Percentiles rank a stretch among this genome's conserved stretches.
These are phyloP conservation scores for Crotalus viridis DNA, from an alignment of 2,113 vertebrate genomes.

Conservation along the genomic window DNA sequence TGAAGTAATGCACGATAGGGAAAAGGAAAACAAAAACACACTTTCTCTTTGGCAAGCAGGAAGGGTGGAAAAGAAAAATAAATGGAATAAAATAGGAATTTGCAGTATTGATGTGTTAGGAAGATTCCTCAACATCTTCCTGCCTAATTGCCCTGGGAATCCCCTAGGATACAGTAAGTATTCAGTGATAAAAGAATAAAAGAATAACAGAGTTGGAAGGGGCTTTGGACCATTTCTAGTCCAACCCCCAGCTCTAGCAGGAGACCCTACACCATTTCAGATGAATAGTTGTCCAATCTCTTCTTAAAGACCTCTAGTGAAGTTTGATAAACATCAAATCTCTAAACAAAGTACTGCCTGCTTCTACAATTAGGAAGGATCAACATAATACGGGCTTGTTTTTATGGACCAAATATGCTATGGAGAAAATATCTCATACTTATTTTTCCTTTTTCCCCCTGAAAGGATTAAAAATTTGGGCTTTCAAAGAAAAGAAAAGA, in stretches of 20 bases:
- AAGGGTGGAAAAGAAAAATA: neutral
- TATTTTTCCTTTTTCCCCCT: neutral
- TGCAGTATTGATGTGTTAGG: neutral
- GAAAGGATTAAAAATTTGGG: slow-evolving; percentile 2
- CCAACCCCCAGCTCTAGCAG: neutral
- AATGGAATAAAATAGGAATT: neutral
- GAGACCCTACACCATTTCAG: neutral
- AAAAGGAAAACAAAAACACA: neutral
- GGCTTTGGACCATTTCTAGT: neutral
- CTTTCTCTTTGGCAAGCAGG: neutral
- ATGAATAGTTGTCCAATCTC: neutral
- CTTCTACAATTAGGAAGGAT: neutral
- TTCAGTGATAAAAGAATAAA: neutral
- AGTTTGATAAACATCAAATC: neutral
- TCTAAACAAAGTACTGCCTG: neutral
- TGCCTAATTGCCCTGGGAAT: neutral
- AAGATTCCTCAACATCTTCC: neutral
- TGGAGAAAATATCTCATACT: slow-evolving; percentile 3
- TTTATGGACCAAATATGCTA: neutral
- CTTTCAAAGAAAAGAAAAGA: slow-evolving; percentile 11
- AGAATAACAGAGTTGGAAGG: neutral
- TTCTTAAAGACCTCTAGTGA: neutral
- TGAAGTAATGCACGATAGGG: neutral
- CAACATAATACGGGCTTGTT: neutral
- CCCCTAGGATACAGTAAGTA: neutral